Conservation (phyloP, 2,113 vertebrate species). For the Oreochromis tanganicae region DNA sequence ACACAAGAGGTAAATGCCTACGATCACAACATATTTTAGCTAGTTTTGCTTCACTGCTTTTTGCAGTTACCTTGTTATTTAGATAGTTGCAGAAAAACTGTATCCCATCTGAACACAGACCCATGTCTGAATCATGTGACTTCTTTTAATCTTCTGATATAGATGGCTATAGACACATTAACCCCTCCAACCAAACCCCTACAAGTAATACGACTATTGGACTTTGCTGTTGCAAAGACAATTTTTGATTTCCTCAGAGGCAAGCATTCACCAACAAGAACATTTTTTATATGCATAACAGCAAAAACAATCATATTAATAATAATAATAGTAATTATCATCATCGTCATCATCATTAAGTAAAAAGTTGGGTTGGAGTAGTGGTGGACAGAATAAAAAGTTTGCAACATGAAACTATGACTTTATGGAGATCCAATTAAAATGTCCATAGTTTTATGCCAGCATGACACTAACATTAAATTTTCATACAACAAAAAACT, state of each 20-base stretch:
- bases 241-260: neutral
- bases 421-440: neutral
- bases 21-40: neutral
- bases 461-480: neutral
- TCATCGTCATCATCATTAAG: fast-evolving
- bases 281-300: neutral
- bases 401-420: neutral
- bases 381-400: neutral
- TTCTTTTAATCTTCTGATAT: neutral
- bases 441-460: neutral
- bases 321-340: neutral
- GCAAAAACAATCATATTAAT: neutral
- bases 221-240: neutral
- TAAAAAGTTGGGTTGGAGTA: neutral
- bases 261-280: neutral
- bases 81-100: neutral
- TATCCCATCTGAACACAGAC: neutral
- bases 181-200: neutral
- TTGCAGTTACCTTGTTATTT: neutral
- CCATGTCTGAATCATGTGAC: neutral
- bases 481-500: neutral
- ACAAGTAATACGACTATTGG: neutral
- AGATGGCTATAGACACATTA: neutral
- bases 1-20: neutral
- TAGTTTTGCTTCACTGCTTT: neutral